phyloP scores from a whole-genome alignment of 2,113 vertebrate genomes.

The Siniperca chuatsi region DNA sequence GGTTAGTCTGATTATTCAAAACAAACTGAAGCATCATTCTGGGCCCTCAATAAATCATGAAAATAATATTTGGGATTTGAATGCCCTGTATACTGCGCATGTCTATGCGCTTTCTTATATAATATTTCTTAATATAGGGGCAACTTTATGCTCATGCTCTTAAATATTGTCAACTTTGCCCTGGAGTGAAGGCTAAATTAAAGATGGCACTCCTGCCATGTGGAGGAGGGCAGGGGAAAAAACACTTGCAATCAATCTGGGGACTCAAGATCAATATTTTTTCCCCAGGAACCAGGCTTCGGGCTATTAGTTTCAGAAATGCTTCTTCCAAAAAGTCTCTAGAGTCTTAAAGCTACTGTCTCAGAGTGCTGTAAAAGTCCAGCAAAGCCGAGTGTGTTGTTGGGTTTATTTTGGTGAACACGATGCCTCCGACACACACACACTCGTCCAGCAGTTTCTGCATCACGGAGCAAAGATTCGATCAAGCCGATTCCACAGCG shows the following conservation, averaged over 20 bases:
- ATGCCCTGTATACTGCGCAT: conserved; percentile 73
- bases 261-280: neutral
- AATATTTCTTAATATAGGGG: conserved; percentile 14
- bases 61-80: conserved; percentile 69
- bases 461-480: conserved; percentile 28
- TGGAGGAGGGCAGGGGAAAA: conserved; percentile 17
- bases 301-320: conserved; percentile 61
- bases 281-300: conserved; percentile 24
- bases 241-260: conserved; percentile 18
- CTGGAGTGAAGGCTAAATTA: conserved; percentile 35
- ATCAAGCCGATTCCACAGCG: conserved; percentile 41
- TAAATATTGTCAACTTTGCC: conserved; percentile 30
- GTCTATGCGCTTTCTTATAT: conserved; percentile 46
- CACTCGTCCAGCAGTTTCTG: conserved; percentile 21
- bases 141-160: conserved; percentile 22
- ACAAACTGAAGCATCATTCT: conserved; percentile 43
- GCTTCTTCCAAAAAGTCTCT: conserved; percentile 61
- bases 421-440: conserved; percentile 36
- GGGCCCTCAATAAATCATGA: conserved; percentile 44
- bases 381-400: conserved; percentile 42
- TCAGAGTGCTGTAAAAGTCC: conserved; percentile 50
- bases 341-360: conserved; percentile 79
- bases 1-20: conserved; percentile 51
- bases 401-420: conserved; percentile 71
- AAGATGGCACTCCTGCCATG: conserved; percentile 19